Conservation (phyloP, 2,113 vertebrate species). For the Antennarius striatus region DNA sequence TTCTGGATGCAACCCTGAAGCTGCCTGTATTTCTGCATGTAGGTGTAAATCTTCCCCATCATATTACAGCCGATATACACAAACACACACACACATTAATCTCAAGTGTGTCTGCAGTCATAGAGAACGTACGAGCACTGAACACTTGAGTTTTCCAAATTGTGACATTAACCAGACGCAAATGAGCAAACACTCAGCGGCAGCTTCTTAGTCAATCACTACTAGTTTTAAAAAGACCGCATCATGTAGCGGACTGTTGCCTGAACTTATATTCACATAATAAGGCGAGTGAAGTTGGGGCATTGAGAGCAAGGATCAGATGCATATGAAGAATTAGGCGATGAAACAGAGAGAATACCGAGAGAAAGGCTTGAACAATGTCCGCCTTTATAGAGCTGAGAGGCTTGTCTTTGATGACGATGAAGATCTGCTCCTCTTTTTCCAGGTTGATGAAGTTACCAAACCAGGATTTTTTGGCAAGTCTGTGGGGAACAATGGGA, state of each 20-base stretch:
- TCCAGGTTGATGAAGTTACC: slow-evolving; percentile 99
- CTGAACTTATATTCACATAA: neutral
- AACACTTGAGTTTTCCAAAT: slow-evolving; percentile 65
- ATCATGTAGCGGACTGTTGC: slow-evolving; percentile 27
- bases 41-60: slow-evolving; percentile 6
- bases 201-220: slow-evolving; percentile 32
- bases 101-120: slow-evolving; percentile 63
- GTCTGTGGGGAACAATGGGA: slow-evolving; percentile 75
- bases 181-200: slow-evolving; percentile 53
- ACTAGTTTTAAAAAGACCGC: slow-evolving; percentile 3
- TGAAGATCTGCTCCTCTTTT: slow-evolving; percentile 99
- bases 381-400: slow-evolving; percentile 99
- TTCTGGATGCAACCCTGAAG: slow-evolving; percentile 2
- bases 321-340: neutral
- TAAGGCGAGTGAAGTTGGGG: neutral
- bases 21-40: slow-evolving; percentile 13
- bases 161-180: slow-evolving; percentile 65
- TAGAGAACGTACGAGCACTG: slow-evolving; percentile 60
- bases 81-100: slow-evolving; percentile 58
- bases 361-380: slow-evolving; percentile 98
- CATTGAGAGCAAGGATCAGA: neutral
- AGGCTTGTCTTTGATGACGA: slow-evolving; percentile 97
- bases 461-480: slow-evolving; percentile 99
- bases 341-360: slow-evolving; percentile 74
- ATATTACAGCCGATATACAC: slow-evolving; percentile 14